Percentiles rank a stretch among this genome's conserved stretches.
Conservation (phyloP, 2,888 invertebrate genomes). For the Synergus umbraculus region DNA sequence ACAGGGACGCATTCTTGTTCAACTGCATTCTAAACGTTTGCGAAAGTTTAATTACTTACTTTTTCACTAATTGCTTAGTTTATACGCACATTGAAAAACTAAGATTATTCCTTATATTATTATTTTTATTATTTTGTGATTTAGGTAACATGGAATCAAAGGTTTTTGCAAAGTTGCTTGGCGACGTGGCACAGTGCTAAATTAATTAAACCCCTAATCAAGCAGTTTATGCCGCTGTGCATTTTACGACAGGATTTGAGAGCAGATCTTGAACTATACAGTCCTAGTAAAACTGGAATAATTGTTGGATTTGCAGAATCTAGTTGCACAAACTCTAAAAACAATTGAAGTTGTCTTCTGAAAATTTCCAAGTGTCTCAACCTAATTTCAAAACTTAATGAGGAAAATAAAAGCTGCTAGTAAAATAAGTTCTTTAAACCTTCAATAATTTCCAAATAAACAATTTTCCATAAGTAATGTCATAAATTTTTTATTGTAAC, state of each 20-base stretch:
- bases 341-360: too few species aligned
- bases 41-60: neutral
- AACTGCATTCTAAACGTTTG: neutral
- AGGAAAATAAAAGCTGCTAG: neutral
- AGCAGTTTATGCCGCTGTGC: conserved; percentile 57
- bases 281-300: neutral
- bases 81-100: too few species aligned
- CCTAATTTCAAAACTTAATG: neutral
- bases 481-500: too few species aligned
- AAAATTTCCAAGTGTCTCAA: neutral
- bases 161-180: conserved; percentile 38
- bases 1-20: neutral
- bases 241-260: conserved; percentile 49
- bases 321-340: too few species aligned
- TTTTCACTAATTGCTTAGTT: neutral
- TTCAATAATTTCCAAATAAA: too few species aligned
- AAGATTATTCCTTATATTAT: too few species aligned
- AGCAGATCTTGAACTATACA: conserved; percentile 25
- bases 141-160: conserved; percentile 32
- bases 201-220: conserved; percentile 63
- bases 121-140: too few species aligned
- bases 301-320: conserved; percentile 9
- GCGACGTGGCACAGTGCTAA: conserved; percentile 51
- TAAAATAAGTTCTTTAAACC: too few species aligned
- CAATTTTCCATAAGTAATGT: too few species aligned